Evolutionary conservation across 2,888 invertebrate species (phyloP).

Genomic region (Tipula confusa): DNA sequence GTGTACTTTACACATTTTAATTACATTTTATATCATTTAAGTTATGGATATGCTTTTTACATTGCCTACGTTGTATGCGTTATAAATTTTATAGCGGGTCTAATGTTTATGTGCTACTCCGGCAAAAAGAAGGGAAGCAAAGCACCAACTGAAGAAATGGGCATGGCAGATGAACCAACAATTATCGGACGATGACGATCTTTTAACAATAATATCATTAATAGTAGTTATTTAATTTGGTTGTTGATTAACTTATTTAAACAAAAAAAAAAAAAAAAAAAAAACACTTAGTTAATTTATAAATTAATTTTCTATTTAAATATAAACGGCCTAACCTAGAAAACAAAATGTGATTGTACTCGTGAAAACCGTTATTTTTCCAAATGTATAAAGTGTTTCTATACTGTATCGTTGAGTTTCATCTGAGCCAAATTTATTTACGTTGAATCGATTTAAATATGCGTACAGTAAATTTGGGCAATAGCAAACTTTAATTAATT

Average conservation of each 20-base stretch:
- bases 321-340: background rate
- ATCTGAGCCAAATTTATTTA: background rate
- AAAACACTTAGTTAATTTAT: background rate
- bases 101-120: constrained; percentile 74
- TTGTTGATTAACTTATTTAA: background rate
- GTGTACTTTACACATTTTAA: no score
- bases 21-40: constrained; percentile 39
- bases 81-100: constrained; percentile 62
- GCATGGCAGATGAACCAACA: constrained; percentile 80
- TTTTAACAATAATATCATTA: constrained; percentile 36
- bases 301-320: background rate
- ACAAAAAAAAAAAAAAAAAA: background rate
- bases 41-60: constrained; percentile 68
- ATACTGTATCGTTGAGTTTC: background rate
- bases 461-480: background rate
- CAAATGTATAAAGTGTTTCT: background rate
- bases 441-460: background rate
- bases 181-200: constrained; percentile 63
- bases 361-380: background rate
- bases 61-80: constrained; percentile 75
- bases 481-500: background rate
- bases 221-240: background rate
- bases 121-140: constrained; percentile 80
- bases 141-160: constrained; percentile 75
- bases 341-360: background rate